Conservation (phyloP, 2,888 invertebrate genomes). For the Kryphioiulus occultus region DNA sequence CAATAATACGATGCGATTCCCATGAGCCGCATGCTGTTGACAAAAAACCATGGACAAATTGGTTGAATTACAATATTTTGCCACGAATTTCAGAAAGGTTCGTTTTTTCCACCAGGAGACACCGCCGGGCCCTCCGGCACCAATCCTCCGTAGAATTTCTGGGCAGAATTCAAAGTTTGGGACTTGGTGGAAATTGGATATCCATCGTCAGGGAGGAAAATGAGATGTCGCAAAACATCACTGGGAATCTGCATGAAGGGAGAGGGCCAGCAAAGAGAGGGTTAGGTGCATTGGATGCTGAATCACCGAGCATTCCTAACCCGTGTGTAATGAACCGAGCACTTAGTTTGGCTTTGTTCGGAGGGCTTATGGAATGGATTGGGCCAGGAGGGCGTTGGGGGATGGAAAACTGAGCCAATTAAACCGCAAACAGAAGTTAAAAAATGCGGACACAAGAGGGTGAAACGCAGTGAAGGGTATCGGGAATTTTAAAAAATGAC, state of each 20-base stretch:
- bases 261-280: not conserved
- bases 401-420: not conserved
- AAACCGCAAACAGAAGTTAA: not conserved
- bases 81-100: not conserved
- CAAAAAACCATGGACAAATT: not conserved
- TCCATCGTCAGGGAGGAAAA: not conserved
- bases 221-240: not conserved
- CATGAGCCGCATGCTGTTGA: not conserved
- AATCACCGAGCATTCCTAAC: conserved; percentile 35
- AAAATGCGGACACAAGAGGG: not conserved
- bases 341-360: conserved; percentile 24
- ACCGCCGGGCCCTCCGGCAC: not conserved
- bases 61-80: not conserved
- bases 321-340: not conserved
- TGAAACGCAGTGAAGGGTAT: not conserved
- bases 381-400: not conserved
- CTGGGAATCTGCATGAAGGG: not conserved
- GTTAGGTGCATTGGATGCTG: not conserved
- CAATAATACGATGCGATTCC: not conserved
- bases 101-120: not conserved
- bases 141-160: not conserved
- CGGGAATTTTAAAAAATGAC: not conserved
- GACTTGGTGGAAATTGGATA: not conserved
- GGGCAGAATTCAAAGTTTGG: not conserved
- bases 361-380: not conserved